phyloP scores from a whole-genome alignment of 2,113 vertebrate species.

The Gymnobelideus leadbeateri region DNA sequence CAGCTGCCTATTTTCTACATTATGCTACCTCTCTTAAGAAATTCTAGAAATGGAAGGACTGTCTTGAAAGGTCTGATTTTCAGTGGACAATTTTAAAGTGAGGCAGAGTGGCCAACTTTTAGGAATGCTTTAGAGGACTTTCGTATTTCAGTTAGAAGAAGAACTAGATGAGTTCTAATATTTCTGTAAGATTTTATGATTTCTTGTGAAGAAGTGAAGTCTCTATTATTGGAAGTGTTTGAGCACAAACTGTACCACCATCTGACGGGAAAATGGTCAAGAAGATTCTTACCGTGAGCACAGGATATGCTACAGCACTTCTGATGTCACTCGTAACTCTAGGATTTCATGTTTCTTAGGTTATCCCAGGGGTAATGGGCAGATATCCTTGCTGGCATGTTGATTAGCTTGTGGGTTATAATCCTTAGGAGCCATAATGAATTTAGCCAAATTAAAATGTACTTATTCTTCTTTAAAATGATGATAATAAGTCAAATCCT shows the following conservation, averaged over 20 bases:
- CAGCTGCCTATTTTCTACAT: background rate
- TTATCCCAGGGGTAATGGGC: background rate
- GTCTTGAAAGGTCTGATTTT: background rate
- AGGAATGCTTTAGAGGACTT: background rate
- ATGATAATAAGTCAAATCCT: background rate
- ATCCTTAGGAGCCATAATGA: background rate
- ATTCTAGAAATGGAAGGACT: background rate
- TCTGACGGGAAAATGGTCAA: background rate
- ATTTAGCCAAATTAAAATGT: background rate
- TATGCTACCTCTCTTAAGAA: background rate
- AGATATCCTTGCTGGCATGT: background rate
- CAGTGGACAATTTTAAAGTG: background rate
- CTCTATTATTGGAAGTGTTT: background rate
- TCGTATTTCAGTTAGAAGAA: background rate
- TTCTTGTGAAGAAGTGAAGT: background rate
- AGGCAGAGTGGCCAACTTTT: background rate
- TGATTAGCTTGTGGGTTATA: background rate
- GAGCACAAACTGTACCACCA: background rate
- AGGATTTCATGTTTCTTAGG: background rate
- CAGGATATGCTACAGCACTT: background rate
- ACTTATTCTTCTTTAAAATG: background rate
- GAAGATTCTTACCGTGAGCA: background rate
- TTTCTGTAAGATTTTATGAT: background rate
- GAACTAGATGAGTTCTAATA: background rate
- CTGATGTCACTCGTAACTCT: background rate